Evolutionary conservation across 2,888 invertebrate species (phyloP), one percentile per base, ranked within the genome.

Genomic region (Barypeithes pellucidus): DNA sequence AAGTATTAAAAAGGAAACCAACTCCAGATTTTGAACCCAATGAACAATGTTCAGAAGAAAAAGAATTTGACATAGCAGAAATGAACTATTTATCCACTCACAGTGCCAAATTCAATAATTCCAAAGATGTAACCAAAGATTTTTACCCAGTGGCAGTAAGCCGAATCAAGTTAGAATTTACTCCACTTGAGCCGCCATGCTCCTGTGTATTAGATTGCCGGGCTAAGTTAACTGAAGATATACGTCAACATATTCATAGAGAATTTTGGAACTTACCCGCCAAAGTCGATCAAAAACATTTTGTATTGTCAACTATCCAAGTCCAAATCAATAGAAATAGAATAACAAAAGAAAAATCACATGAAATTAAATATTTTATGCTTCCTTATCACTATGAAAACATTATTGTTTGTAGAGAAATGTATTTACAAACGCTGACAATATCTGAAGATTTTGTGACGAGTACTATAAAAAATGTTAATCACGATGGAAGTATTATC

Each of bases 201-300:
- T 36, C 60, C 39, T 73, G 73, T 20, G 7, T 12, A 7, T 16
- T 70, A 16, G 50, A 70, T 43, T 73, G 73, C 39, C 43, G 52
- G 16, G 24, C 59, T 3, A 69, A 73, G 52, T 22, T 73, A 29
- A 73, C 73, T 24, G 73, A 73, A 66, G 65, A 73, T 22, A 54
- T 73, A 14, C 65, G 73, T n/a, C 50, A 73, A 59, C 67, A 73
- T 45, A 73, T 73, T 41, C 73, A 73, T 11, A 65, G 61, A 11
- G 73, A 69, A 18, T 73, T 69, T 45, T 73, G 73, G 73, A 70
- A 66, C 20, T 45, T 73, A 3, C 69, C 73, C 0, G 69, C 66
- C 11, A 70, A 73, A 70, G 73, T 73, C 11, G 73, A 73, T 57
- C 41, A 73, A 63, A 73, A 73, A 65, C 69, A 70, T 45, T 73